Percentiles rank a stretch among this genome's conserved stretches.
These are phyloP conservation scores for Drosophila lacicola DNA, from an alignment of 2,888 invertebrate genomes.

Conservation along the genomic window DNA sequence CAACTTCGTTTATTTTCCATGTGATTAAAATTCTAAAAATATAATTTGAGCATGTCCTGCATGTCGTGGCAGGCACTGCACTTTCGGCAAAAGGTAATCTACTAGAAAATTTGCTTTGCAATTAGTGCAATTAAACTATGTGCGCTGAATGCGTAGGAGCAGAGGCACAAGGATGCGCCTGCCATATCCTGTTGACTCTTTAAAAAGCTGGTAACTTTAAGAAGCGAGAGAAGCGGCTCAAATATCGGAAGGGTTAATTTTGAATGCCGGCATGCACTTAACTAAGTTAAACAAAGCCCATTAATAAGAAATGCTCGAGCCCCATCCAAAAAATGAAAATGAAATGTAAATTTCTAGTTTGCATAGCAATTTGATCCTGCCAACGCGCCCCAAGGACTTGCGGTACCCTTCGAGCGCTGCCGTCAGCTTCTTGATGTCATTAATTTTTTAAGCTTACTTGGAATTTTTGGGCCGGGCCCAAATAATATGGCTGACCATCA, in stretches of 20 bases:
- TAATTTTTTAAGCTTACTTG: slow-evolving; percentile 81
- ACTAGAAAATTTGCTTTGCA: slow-evolving; percentile 81
- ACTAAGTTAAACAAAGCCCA: slow-evolving; percentile 69
- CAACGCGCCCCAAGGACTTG: slow-evolving; percentile 56
- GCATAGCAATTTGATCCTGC: slow-evolving; percentile 69
- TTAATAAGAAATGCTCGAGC: slow-evolving; percentile 73
- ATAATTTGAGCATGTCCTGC: slow-evolving; percentile 44
- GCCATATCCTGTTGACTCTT: not conserved
- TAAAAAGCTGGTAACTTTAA: slow-evolving; percentile 29
- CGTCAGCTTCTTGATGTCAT: slow-evolving; percentile 79
- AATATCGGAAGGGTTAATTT: slow-evolving; percentile 44
- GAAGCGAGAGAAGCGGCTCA: slow-evolving; percentile 1
- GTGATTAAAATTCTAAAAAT: slow-evolving; percentile 72
- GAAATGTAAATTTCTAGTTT: slow-evolving; percentile 67
- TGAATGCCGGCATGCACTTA: slow-evolving; percentile 37
- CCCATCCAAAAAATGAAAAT: slow-evolving; percentile 21
- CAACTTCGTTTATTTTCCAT: slow-evolving; percentile 48
- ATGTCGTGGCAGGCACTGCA: slow-evolving; percentile 29
- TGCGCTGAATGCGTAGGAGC: slow-evolving; percentile 42
- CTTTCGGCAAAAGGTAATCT: slow-evolving; percentile 75
- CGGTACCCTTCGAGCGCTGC: slow-evolving; percentile 32
- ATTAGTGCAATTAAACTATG: slow-evolving; percentile 77
- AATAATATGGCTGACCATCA: slow-evolving; percentile 80
- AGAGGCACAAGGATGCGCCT: not conserved
- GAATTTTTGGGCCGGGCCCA: slow-evolving; percentile 58